Evolutionary conservation across 2,113 vertebrate species (phyloP), one percentile per base, ranked within the genome.

Genomic region (Electrona antarctica): DNA sequence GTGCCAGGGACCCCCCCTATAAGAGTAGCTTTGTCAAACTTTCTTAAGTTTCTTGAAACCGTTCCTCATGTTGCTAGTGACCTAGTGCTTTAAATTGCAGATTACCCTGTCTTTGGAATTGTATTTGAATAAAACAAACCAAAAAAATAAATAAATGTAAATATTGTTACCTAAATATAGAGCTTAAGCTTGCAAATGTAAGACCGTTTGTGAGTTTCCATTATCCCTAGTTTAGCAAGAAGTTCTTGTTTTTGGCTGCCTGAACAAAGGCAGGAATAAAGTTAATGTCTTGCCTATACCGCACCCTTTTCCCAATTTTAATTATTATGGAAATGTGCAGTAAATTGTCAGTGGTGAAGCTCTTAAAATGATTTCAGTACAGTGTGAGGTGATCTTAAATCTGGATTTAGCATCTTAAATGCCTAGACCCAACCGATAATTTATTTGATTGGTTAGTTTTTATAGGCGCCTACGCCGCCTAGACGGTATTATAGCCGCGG

Each of bases 361-460:
- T 84, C 67, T 12, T 71, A 52, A 73, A 67, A 78, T 64, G 52
- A 13, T 75, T 86, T 86, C 85, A 83, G 87, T 85, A 79, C 47
- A 78, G 67, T 78, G 54, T 77, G 71, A 69, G 74, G 76, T 77
- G 57, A 68, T 78, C 74, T 85, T 90, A 87, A 89, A 89, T 87
- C 76, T 80, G 59, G 71, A 81, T 87, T 73, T 75, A 52, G 74
- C 71, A 77, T 78, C 72, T 85, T 80, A 77, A 91, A 87, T 86
- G 82, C 75, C 77, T 76, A 64, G 76, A 86, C 78, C 71, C 75
- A 78, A 71, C 83, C 64, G 80, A 85, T 88, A 88, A 90, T 93
- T 91, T 87, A 78, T 86, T 73, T 89, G 85, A 92, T 90, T 87
- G 79, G 87, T 86, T 81, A 82, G 83, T 85, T 90, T 91, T 93